Evolutionary conservation across 2,113 vertebrate genomes (phyloP), one percentile per base, ranked within the genome.

Genomic region (Nothoprocta pentlandii): DNA sequence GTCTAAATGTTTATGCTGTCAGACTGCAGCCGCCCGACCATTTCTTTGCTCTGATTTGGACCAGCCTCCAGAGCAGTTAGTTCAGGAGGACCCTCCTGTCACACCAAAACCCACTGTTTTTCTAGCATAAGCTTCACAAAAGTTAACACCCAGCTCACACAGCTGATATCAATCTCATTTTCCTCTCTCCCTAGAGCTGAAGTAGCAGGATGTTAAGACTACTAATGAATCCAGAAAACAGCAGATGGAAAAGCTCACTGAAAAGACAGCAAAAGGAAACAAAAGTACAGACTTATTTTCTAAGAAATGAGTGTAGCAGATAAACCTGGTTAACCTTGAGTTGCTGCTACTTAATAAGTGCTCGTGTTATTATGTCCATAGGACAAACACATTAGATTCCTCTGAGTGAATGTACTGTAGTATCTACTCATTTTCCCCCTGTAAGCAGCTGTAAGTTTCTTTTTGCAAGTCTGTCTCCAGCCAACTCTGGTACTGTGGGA

Each of bases 231-330:
- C 56, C 53, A 68, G 47, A n/a, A 68, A 71, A 62, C 13, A 69
- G 91, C 10, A 8, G 59, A 83, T 68, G 39, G 32, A 49, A 73
- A 56, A 75, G 87, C 80, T 95, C 3, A 6, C 77, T 8, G 30
- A 85, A 63, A 78, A 41, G 76, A 76, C 22, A 80, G 76, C 47
- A 92, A 54, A 95, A 26, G 49, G 62, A 80, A 95, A 88, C 32
- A 79, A 71, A 68, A 92, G 79, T 2, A 47, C 59, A 14, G 74
- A 85, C 16, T 32, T 74, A 6, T 9, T 84, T 78, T 68, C 21
- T 71, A 81, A 75, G 81, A 79, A 71, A 30, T 28, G 30, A 16
- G 32, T 25, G 49, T 32, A 58, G 59, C 47, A 90, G 28, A 81
- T 64, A 42, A 78, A 47, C 26, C 85, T 66, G 32, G 41, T 41